Conservation (phyloP, 2,888 invertebrate species). For the Xestoiulus laeticollis region DNA sequence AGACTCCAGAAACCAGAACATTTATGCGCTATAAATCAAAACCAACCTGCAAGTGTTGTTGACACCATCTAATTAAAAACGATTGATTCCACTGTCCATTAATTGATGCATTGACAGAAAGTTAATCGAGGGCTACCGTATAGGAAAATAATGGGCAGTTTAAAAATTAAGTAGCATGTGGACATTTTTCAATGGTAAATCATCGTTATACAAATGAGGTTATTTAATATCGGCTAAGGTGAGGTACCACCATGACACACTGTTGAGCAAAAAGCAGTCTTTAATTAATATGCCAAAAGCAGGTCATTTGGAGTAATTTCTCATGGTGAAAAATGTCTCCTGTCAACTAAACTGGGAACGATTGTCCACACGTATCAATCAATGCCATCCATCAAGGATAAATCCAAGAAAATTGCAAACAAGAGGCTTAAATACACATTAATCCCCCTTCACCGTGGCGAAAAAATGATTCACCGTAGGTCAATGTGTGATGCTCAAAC, state of each 20-base stretch:
- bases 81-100: too few relatives aligned
- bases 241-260: neutral
- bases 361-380: slow-evolving; percentile 33
- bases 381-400: slow-evolving; percentile 28
- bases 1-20: too few relatives aligned
- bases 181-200: neutral
- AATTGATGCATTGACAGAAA: too few relatives aligned
- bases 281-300: neutral
- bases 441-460: neutral
- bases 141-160: neutral
- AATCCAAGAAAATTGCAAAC: slow-evolving; percentile 34
- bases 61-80: too few relatives aligned
- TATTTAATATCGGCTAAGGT: neutral
- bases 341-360: slow-evolving; percentile 9
- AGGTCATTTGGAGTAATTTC: neutral
- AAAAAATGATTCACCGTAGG: slow-evolving; percentile 1
- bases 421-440: slow-evolving; percentile 21
- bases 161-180: neutral
- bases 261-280: neutral
- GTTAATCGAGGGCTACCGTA: too few relatives aligned
- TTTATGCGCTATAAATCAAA: too few relatives aligned
- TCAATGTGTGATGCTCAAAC: neutral
- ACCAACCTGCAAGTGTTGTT: too few relatives aligned
- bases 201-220: neutral
- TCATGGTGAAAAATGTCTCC: slow-evolving; percentile 37